Base-by-base conservation (phyloP, 1,140 invertebrate species). In the Hypothenemus hampei region DNA sequence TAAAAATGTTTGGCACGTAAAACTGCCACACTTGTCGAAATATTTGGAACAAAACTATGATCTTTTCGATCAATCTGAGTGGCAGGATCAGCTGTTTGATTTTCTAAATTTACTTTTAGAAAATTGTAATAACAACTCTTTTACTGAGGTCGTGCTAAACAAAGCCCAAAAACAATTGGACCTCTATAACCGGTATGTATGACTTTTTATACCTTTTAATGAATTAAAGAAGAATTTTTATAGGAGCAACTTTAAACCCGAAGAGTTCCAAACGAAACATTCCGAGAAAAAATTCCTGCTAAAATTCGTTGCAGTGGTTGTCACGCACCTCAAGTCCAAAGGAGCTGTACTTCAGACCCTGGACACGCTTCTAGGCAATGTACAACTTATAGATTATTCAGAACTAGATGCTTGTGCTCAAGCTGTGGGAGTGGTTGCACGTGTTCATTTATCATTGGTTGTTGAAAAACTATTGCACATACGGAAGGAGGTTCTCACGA, bases 351-450 rank as follows among this genome's bases (percentile, higher is more conserved):
- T 78, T 54, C 77, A 80, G 59, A 75, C 79, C 16, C 65, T 89
- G 13, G 83, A 87, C 63, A 72, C 78, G 19, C 80, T 87, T 29
- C 75, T 87, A 47, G 69, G 75, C 23, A 76, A 78, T 26, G 73
- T 84, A 10, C 80, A 80, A 63, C 78, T 84, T 40, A 78, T 77
- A 44, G 78, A 78, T 29, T 72, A 80, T 53, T 72, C 75, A 36
- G 83, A 85, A 43, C 65, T 76, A 75, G 58, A 77, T 79, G 65
- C 77, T 69, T 83, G 69, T 54, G 85, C 88, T 18, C 73, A 84
- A 64, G 84, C 89, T 3, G 72, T 92, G 39, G 92, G 91, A 1
- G 87, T 89, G 55, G 81, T 83, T 52, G 83, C 89, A 0, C 79
- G 86, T 13, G 78, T 81, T 45, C 89, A 93, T 67, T 74, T 91